Percentiles rank a stretch among this genome's conserved stretches.
These are phyloP conservation scores for Leptinotarsa juncta DNA, from an alignment of 2,888 invertebrate species.

Conservation along the genomic window DNA sequence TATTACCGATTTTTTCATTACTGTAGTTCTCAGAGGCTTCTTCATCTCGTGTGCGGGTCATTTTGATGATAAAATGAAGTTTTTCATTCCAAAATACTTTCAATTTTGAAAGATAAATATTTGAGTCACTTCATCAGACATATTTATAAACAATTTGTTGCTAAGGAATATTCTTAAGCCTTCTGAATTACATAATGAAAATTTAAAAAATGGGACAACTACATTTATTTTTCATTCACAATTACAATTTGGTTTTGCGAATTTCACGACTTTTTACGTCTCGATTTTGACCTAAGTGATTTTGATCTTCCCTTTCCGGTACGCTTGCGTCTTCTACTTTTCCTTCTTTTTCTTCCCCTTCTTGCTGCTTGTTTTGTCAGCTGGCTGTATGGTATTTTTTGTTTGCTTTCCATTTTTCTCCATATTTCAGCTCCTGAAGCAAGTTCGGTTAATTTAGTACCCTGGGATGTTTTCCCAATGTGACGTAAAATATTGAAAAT, in stretches of 20 bases:
- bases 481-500: constrained; percentile 45
- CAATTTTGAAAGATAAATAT: not conserved
- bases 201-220: constrained; percentile 5
- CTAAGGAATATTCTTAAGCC: constrained; percentile 15
- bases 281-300: not conserved
- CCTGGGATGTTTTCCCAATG: constrained; percentile 35
- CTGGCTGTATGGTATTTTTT: constrained; percentile 41
- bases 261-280: not conserved
- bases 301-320: not conserved
- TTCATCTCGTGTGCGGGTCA: constrained; percentile 7
- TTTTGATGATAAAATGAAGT: constrained; percentile 1
- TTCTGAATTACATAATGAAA: constrained; percentile 2
- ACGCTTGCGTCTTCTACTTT: not conserved
- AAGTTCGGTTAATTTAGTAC: constrained; percentile 36
- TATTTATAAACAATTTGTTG: constrained; percentile 18
- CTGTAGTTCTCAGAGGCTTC: not conserved
- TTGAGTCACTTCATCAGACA: not conserved
- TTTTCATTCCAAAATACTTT: constrained; percentile 11
- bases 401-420: constrained; percentile 40
- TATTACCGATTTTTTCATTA: constrained; percentile 1
- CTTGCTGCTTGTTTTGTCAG: constrained; percentile 36
- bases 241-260: not conserved
- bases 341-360: constrained; percentile 24
- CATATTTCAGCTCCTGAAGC: constrained; percentile 42
- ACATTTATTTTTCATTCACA: not conserved